Conservation (phyloP, 1,140 invertebrate genomes). For the Megalonaias nervosa region DNA sequence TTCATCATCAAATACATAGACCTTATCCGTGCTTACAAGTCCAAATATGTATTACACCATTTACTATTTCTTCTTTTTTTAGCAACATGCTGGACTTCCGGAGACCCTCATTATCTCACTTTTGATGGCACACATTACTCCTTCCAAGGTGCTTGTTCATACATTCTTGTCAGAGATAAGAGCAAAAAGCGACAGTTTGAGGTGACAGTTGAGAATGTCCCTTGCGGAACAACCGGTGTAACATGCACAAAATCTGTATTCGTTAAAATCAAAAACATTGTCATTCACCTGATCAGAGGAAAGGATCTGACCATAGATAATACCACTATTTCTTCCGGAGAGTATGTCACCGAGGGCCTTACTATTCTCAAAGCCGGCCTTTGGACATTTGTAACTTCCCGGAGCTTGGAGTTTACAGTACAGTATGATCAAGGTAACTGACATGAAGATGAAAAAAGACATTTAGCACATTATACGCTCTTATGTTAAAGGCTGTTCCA, state of each 20-base stretch:
- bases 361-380: conserved; percentile 27
- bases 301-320: conserved; percentile 26
- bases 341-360: conserved; percentile 17
- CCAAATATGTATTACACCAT: no score
- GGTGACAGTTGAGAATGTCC: conserved; percentile 27
- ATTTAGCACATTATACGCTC: not conserved
- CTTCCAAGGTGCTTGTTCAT: conserved; percentile 90
- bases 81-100: conserved; percentile 78
- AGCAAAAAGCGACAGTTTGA: conserved; percentile 61
- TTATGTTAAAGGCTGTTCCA: not conserved
- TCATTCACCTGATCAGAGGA: conserved; percentile 20
- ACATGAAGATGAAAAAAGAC: not conserved
- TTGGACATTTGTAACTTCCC: conserved; percentile 9
- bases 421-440: conserved; percentile 33
- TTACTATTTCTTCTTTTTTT: no score
- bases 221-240: conserved; percentile 33
- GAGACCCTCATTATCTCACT: conserved; percentile 90
- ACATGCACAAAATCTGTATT: conserved; percentile 35
- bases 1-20: no score
- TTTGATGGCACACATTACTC: conserved; percentile 88
- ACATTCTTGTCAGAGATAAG: conserved; percentile 76
- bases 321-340: conserved; percentile 14
- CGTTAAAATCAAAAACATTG: conserved; percentile 15
- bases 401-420: conserved; percentile 19
- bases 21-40: no score